Base-by-base conservation (phyloP, 2,888 invertebrate genomes). In the Drosophila borborema region DNA sequence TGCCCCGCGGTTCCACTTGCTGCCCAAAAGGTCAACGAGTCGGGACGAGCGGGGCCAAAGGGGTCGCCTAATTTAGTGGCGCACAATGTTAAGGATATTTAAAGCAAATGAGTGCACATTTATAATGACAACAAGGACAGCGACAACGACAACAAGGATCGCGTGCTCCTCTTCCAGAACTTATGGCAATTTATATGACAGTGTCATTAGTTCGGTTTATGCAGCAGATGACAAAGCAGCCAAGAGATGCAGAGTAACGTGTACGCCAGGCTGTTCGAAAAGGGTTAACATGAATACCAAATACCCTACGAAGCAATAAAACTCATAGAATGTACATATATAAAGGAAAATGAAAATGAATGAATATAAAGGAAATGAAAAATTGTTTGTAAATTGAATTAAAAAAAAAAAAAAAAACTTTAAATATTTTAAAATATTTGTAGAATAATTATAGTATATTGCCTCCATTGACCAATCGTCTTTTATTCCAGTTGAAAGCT, bases 101-200 rank as follows among this genome's bases (percentile, higher is more conserved):
- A 86, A 85, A 80, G 89, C 89, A 85, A 85, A 85, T 85, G 89
- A 85, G 89, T 77, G 84, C 89, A 88, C 85, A 88, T 85, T 85
- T 80, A 85, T 85, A 85, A 85, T 77, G 85, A 86, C 89, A 85
- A 83, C 88, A 81, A 87, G 85, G 71, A 64, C 73, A 67, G 73
- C 40, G 40, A 40, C 40, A 82, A 60, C 72, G 53, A 62, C 76
- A 83, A 66, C 73, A 70, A 64, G 82, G 75, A 74, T 78, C 68
- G 68, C 75, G 54, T 72, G 58, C 55, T 74, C 64, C 77, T 78
- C 64, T 55, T 63, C 48, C 53, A 41, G 46, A 69, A 72, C 80
- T 81, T 72, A 76, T 65, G 40, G 64, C 74, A 79, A 82, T 80
- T 81, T 81, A 82, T 79, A 82, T 81, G 80, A 81, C 81, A 79